Conservation (phyloP, 1,140 invertebrate genomes). For the Uloborus diversus region DNA sequence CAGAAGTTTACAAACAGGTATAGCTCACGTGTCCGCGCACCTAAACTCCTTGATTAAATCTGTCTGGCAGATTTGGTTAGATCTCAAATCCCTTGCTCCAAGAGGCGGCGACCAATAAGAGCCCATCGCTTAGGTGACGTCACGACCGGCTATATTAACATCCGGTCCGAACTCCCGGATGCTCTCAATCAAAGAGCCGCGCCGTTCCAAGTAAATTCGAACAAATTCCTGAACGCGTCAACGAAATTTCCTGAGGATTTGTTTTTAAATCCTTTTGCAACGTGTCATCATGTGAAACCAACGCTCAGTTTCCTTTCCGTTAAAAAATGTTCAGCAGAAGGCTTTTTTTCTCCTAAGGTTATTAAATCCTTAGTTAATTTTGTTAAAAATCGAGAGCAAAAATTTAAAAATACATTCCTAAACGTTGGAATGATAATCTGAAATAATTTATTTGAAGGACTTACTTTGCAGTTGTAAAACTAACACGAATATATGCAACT, state of each 20-base stretch:
- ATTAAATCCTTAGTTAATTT: no score
- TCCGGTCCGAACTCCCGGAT: conserved; percentile 28
- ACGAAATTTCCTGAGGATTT: conserved; percentile 30
- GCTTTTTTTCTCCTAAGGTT: no score
- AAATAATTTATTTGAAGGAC: no score
- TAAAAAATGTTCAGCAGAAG: no score
- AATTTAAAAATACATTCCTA: no score
- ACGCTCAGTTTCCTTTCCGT: no score
- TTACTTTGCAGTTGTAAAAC: no score
- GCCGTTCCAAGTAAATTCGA: conserved; percentile 1
- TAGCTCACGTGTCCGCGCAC: background rate
- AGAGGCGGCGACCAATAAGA: conserved; percentile 2
- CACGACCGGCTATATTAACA: conserved; percentile 16
- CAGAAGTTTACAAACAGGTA: background rate
- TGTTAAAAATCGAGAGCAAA: no score
- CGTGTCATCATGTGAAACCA: no score
- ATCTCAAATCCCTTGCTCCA: background rate
- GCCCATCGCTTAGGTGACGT: conserved; percentile 18
- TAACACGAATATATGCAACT: no score
- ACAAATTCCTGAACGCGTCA: background rate
- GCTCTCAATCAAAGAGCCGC: conserved; percentile 39
- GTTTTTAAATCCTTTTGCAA: background rate
- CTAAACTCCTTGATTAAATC: background rate
- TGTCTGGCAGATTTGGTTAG: background rate
- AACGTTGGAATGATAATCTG: no score